Evolutionary conservation across 2,797 vertebrate species (phyloP).

Genomic region (Arnoldichthys spilopterus): DNA sequence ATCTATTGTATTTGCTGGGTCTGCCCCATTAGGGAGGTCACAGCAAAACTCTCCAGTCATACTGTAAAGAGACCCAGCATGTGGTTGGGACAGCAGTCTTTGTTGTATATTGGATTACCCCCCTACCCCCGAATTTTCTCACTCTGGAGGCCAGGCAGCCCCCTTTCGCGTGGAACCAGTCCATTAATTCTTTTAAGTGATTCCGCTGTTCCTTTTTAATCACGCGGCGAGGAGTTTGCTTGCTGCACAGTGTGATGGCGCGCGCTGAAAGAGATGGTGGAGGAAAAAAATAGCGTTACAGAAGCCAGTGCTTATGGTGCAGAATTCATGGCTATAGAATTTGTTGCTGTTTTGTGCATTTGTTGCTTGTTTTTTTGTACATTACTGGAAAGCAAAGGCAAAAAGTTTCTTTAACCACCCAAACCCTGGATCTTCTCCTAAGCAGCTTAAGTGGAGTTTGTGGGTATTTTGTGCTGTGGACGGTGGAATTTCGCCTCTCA

Average conservation of each 20-base stretch:
- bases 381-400: slow-evolving; percentile 4
- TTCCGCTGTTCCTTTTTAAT: slow-evolving; percentile 40
- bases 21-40: slow-evolving; percentile 21
- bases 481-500: slow-evolving; percentile 56
- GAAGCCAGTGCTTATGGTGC: slow-evolving; percentile 12
- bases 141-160: neutral
- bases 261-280: slow-evolving; percentile 5
- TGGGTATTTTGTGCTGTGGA: slow-evolving; percentile 36
- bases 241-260: slow-evolving; percentile 28
- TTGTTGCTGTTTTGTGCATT: neutral
- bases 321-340: neutral
- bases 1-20: too few relatives aligned
- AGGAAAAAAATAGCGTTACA: slow-evolving; percentile 8
- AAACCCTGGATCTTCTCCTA: slow-evolving; percentile 16
- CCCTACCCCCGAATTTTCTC: neutral
- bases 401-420: slow-evolving; percentile 4
- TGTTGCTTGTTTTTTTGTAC: neutral
- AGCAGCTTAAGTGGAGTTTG: slow-evolving; percentile 33
- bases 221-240: slow-evolving; percentile 5
- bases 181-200: slow-evolving; percentile 41
- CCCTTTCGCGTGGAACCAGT: slow-evolving; percentile 38
- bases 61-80: slow-evolving; percentile 48
- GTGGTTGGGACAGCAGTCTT: slow-evolving; percentile 23
- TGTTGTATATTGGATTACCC: slow-evolving; percentile 39
- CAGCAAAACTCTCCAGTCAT: slow-evolving; percentile 16